Evolutionary conservation across 2,888 invertebrate species (phyloP).

Genomic region (Hirtodrosophila alboralis): DNA sequence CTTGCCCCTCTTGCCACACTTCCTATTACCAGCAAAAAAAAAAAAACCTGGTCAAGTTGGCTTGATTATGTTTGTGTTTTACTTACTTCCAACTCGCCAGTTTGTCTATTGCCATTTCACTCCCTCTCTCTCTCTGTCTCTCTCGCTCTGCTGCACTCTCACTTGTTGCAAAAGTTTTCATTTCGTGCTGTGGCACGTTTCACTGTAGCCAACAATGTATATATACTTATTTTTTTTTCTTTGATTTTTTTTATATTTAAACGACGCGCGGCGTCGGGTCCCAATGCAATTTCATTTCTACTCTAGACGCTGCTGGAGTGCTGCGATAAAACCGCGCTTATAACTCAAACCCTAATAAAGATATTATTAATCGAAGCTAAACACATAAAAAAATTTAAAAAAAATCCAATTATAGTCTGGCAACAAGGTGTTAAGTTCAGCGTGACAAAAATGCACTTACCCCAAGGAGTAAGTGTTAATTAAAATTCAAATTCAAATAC

Average conservation of each 20-base stretch:
- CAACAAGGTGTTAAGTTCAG: constrained; percentile 32
- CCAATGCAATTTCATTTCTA: constrained; percentile 67
- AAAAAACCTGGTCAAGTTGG: constrained; percentile 47
- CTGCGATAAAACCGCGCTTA: constrained; percentile 38
- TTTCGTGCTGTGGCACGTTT: constrained; percentile 62
- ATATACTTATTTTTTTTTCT: constrained; percentile 56
- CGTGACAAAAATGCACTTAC: constrained; percentile 63
- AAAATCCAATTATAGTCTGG: constrained; percentile 9
- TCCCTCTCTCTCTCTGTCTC: constrained; percentile 3
- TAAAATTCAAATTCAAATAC: constrained; percentile 10
- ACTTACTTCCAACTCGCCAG: constrained; percentile 59
- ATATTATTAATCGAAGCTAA: constrained; percentile 15
- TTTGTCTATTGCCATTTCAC: constrained; percentile 15
- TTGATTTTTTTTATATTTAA: constrained; percentile 73
- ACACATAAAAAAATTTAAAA: constrained; percentile 7
- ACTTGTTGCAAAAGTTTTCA: constrained; percentile 21
- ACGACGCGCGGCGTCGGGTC: constrained; percentile 42
- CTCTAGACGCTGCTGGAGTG: constrained; percentile 47
- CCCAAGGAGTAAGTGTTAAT: constrained; percentile 78
- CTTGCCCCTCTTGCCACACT: background rate
- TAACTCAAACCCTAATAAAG: background rate
- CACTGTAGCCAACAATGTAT: constrained; percentile 56
- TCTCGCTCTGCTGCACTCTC: constrained; percentile 38
- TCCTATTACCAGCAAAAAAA: constrained; percentile 3
- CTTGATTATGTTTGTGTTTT: constrained; percentile 62